Evolutionary conservation across 2,888 invertebrate genomes (phyloP), one percentile per base, ranked within the genome.

Genomic region (Chesias legatella): DNA sequence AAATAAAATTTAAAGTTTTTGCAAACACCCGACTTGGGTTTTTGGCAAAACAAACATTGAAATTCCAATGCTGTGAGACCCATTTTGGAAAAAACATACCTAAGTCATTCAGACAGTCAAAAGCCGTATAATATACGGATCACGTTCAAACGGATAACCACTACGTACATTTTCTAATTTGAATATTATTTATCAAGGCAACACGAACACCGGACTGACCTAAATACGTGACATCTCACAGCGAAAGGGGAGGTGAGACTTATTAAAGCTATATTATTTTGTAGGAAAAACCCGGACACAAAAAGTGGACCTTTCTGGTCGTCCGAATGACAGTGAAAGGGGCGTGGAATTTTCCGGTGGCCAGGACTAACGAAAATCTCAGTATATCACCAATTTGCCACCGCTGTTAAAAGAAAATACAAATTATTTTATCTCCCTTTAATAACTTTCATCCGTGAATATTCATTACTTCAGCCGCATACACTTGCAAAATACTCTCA

Each of bases 231-330:
- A 72, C 70, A 69, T 68, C 60, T 63, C 63, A 56, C 56, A 56
- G 36, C 56, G 64, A 68, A 71, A 73, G 67, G 67, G 69, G 67
- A 66, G 68, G 65, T 63, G 68, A 64, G 73, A 73, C 77, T 79
- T 73, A 77, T 79, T 77, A 77, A 78, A 72, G 79, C 76, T 72
- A 71, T 70, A 77, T 79, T 78, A 76, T 73, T 72, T 71, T 67
- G 62, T 60, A 66, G 65, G 65, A 63, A 70, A 79, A 74, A 66
- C 58, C 60, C 62, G 46, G 50, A 59, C 53, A 62, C 65, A 75
- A 79, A 81, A 78, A 73, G 67, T 71, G 65, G 67, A 67, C 75
- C 73, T 69, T 70, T 69, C 68, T 66, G 58, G 58, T 67, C 68
- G 67, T 70, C 74, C 63, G 66, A 76, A 79, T 79, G 80, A 72